Base-by-base conservation (phyloP, 2,113 vertebrate genomes). In the Labeo catla region DNA sequence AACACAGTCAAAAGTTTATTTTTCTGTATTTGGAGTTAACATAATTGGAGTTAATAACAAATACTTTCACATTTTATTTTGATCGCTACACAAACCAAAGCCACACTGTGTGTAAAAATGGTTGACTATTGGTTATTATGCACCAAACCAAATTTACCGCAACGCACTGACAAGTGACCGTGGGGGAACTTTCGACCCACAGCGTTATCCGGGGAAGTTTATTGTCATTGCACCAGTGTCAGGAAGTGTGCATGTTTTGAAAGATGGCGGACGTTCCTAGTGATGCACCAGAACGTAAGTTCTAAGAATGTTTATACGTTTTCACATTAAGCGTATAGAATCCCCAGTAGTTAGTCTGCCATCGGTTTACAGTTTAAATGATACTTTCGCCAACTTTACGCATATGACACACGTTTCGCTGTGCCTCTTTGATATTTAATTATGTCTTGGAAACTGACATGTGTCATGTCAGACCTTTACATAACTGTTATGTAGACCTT, bases 161-260 rank as follows among this genome's bases (percentile, higher is more conserved):
- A 23, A 28, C n/a, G 43, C 19, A 6, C 16, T 57, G 7, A 59
- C 2, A 3, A 21, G 57, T 13, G 76, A 39, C 23, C 15, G 76
- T 0, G 65, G 84, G 28, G 5, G 96, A 96, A 95, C 96, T 80
- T 79, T 94, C 4, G 0, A 59, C 87, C 83, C 76, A 89, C 92
- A 86, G 90, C 28, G 50, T 47, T 10, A 16, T 6, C 1, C 28
- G 4, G 8, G 92, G 73, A 93, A 87, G 43, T 52, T 34, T 3
- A 59, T 85, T 19, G 6, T 50, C 50, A 19, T 54, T 76, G 21
- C 76, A 84, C 70, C 36, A 36, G 15, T 19, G 13, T 54, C 81
- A 15, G 66, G 63, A 82, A 70, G 36, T 59, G 68, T 34, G 47
- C 52, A n/a, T 11, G 19, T 23, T 34, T 80, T 57, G 23, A 84